Conservation (phyloP, 1,140 invertebrate genomes). For the Zaprionus gabonicus region DNA sequence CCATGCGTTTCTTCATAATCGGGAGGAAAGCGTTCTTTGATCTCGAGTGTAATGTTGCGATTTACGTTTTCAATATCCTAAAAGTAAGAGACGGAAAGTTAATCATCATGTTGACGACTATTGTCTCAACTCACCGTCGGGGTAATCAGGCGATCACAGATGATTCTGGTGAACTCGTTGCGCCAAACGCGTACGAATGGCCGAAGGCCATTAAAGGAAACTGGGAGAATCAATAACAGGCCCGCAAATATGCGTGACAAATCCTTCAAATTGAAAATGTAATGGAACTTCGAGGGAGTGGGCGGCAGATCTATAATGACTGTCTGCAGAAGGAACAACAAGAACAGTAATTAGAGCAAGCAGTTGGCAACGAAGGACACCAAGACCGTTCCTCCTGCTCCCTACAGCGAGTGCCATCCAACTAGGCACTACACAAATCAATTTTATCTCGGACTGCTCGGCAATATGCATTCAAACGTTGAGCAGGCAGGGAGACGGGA, state of each 20-base stretch:
- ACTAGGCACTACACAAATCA: conserved; percentile 74
- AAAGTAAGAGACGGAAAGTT: background rate
- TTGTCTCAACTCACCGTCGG: conserved; percentile 62
- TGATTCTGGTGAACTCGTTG: conserved; percentile 94
- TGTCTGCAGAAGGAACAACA: conserved; percentile 83
- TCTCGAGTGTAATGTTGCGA: conserved; percentile 85
- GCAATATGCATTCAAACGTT: conserved; percentile 76
- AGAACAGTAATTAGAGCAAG: conserved; percentile 60
- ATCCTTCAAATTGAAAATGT: conserved; percentile 96
- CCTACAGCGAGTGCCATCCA: background rate
- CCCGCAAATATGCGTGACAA: conserved; percentile 93
- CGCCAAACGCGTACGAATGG: conserved; percentile 94
- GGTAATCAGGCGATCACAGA: conserved; percentile 93
- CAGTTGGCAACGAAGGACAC: background rate
- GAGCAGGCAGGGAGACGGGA: conserved; percentile 21
- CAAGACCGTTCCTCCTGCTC: background rate
- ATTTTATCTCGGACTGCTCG: conserved; percentile 74
- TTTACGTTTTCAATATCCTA: conserved; percentile 72
- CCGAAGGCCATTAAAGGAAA: conserved; percentile 88
- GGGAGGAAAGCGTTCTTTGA: conserved; percentile 85
- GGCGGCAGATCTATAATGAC: conserved; percentile 92
- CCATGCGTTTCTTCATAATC: conserved; percentile 69
- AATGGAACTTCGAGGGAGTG: conserved; percentile 96
- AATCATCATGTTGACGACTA: background rate
- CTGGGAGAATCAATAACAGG: conserved; percentile 90